Conservation (phyloP, 2,797 vertebrate genomes). For the Discoglossus pictus region DNA sequence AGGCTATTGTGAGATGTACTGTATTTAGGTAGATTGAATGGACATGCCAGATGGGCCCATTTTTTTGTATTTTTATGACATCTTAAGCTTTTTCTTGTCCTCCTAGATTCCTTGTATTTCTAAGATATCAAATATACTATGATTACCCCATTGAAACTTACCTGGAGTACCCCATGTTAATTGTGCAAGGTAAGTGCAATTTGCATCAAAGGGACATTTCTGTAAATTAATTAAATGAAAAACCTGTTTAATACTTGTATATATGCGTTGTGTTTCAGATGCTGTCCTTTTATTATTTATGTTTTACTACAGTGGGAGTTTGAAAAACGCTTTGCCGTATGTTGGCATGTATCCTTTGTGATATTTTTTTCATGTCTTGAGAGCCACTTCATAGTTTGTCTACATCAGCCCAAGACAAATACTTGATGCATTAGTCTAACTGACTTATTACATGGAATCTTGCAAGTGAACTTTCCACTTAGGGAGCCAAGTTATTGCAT, state of each 20-base stretch:
- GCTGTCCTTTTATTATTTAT: constrained; percentile 81
- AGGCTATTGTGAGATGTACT: too few species aligned
- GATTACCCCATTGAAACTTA: constrained; percentile 87
- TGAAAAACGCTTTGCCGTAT: constrained; percentile 73
- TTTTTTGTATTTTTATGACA: neutral
- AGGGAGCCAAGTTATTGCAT: too few species aligned
- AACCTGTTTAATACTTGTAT: too few species aligned
- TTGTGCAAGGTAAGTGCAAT: constrained; percentile 86
- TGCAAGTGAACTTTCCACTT: too few species aligned
- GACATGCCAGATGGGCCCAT: too few species aligned
- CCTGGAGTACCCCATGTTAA: constrained; percentile 91
- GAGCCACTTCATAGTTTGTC: too few species aligned
- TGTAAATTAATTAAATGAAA: too few species aligned
- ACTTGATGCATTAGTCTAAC: too few species aligned
- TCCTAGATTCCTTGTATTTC: constrained; percentile 86
- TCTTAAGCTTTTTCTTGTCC: constrained; percentile 41
- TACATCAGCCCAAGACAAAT: too few species aligned
- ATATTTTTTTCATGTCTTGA: constrained; percentile 12
- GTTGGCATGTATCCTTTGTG: constrained; percentile 82
- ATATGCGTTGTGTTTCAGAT: constrained; percentile 71
- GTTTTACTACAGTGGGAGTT: constrained; percentile 78
- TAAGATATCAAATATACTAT: constrained; percentile 91
- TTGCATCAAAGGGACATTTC: too few species aligned
- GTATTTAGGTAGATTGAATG: too few species aligned
- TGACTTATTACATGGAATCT: too few species aligned